Evolutionary conservation across 2,888 invertebrate species (phyloP).

Genomic region (Aphidoletes aphidimyza): DNA sequence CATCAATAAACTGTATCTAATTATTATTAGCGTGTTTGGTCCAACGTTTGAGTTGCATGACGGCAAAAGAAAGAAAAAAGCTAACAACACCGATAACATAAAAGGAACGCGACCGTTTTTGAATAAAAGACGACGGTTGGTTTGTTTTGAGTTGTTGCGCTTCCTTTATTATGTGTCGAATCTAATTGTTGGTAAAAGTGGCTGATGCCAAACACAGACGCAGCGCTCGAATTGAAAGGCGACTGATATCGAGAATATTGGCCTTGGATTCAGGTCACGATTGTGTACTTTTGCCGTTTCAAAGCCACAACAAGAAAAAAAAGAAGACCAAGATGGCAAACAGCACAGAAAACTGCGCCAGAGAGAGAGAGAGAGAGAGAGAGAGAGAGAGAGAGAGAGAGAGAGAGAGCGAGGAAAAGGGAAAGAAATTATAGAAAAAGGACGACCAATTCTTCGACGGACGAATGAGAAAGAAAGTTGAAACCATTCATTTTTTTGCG

Average conservation of each 20-base stretch:
- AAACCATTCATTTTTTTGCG: not conserved
- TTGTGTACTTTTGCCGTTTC: not conserved
- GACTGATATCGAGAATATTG: slow-evolving; percentile 3
- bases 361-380: not conserved
- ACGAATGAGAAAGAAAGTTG: not conserved
- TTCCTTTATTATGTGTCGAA: slow-evolving; percentile 18
- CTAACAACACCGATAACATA: too few species aligned
- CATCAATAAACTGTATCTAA: slow-evolving; percentile 47
- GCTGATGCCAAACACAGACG: not conserved
- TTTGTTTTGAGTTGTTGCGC: not conserved
- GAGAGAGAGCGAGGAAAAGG: not conserved
- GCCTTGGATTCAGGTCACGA: slow-evolving; percentile 52
- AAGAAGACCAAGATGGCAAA: slow-evolving; percentile 10
- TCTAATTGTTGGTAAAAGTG: not conserved
- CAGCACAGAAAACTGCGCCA: not conserved
- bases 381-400: not conserved
- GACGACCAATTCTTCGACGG: not conserved
- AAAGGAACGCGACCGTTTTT: too few species aligned
- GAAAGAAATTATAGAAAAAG: not conserved
- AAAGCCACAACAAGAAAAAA: not conserved
- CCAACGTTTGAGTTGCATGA: slow-evolving; percentile 35
- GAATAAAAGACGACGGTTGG: slow-evolving; percentile 51
- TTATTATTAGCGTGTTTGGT: slow-evolving; percentile 49
- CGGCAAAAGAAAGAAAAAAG: not conserved
- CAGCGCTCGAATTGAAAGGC: not conserved